These are phyloP conservation scores for Ptilonorhynchus violaceus DNA, from an alignment of 2,113 vertebrate species.

Conservation along the genomic window DNA sequence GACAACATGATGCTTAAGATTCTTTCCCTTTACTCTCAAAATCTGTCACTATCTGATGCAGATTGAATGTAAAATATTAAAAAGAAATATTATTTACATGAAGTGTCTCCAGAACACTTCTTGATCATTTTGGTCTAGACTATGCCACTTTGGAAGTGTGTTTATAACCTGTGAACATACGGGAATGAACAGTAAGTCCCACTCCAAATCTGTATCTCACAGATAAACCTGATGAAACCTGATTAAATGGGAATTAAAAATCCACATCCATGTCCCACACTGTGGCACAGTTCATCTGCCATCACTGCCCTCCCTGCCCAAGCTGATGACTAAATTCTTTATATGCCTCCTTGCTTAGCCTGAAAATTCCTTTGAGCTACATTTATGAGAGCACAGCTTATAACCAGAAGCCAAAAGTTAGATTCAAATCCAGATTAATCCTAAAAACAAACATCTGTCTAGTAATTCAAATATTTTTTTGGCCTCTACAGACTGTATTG, in stretches of 20 bases:
- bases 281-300: background rate
- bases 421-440: background rate
- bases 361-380: background rate
- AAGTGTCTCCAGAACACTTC: background rate
- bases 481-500: background rate
- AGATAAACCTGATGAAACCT: background rate
- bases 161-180: background rate
- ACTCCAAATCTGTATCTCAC: background rate
- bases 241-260: background rate
- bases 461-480: background rate
- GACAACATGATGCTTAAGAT: background rate
- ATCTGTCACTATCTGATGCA: background rate
- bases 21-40: background rate
- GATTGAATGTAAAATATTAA: background rate
- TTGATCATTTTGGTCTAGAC: background rate
- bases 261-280: background rate
- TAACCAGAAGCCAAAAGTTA: background rate
- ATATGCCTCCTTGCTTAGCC: background rate
- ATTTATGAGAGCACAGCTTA: background rate
- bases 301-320: background rate
- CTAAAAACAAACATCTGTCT: background rate
- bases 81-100: background rate
- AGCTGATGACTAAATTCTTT: background rate
- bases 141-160: background rate
- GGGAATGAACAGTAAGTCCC: background rate